phyloP scores from a whole-genome alignment of 1,140 invertebrate species.

The Zaprionus lachaisei region DNA sequence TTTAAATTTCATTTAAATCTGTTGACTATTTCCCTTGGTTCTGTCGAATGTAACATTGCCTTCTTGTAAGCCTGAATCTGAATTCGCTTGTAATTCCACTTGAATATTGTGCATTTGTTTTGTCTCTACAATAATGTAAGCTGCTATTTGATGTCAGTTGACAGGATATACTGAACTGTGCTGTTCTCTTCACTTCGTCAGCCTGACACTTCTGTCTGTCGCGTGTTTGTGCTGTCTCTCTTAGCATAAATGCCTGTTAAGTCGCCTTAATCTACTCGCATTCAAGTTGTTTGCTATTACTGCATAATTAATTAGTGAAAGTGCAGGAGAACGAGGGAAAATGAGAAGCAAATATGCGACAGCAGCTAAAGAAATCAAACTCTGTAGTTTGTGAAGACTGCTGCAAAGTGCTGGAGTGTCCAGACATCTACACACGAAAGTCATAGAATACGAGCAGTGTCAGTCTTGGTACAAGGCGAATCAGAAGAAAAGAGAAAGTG shows the following conservation, averaged over 20 bases:
- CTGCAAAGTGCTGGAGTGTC: neutral
- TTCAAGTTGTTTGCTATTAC: slow-evolving; percentile 81
- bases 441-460: neutral
- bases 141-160: slow-evolving; percentile 3
- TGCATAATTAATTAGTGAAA: slow-evolving; percentile 81
- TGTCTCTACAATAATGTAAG: neutral
- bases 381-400: neutral
- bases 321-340: slow-evolving; percentile 38
- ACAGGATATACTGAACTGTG: neutral
- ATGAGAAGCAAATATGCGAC: slow-evolving; percentile 47
- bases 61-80: neutral
- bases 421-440: no score
- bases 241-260: slow-evolving; percentile 80
- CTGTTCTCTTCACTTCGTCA: neutral
- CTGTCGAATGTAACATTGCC: neutral
- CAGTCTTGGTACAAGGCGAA: neutral
- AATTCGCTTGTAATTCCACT: neutral
- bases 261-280: slow-evolving; percentile 80
- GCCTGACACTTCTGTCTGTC: neutral
- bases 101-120: neutral
- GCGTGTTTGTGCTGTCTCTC: neutral
- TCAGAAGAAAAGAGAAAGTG: neutral
- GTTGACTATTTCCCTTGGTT: neutral
- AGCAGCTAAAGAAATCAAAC: slow-evolving; percentile 54
- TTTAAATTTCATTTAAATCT: neutral